Evolutionary conservation across 1,140 invertebrate genomes (phyloP), one percentile per base, ranked within the genome.

Genomic region (Bradysia coprophila): DNA sequence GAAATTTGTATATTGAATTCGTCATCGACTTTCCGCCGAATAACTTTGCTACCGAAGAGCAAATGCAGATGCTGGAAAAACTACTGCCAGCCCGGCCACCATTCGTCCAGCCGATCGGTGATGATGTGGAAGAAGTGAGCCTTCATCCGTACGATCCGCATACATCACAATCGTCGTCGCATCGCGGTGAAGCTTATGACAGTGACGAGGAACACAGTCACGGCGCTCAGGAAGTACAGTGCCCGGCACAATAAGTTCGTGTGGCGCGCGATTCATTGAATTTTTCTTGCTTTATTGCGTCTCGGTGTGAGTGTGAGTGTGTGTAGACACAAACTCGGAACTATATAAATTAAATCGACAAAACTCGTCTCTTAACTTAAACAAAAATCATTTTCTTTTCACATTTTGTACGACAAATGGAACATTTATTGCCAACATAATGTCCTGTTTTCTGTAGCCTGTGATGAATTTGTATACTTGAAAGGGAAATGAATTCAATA

Each of bases 1-100:
- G 91, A 31, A 77, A 85, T 57, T 63, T 95, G n/a, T 85, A 86
- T 52, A 73, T 95, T 41, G 75, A 80, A 50, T 93, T 94, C 65
- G 71, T 74, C 52, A 76, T 95, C 11, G 71, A 70, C 40, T 93
- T 94, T 57, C 91, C 91, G 22, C 66, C 75, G 44, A 78, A 76
- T 49, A 71, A 89, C 53, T 93, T 92, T 63, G 69, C 75, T 33
- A 62, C 69, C 45, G 72, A 80, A 48, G 68, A 71, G 32, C 69
- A 73, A 48, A 55, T 86, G 44, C 71, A 77, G 64, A 57, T 69
- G 57, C 59, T 90, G 40, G 84, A 89, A 63, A 62, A 56, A 32
- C 51, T 86, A 23, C 61, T 90, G 41, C 81, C 82, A 4, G 63
- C 72, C 10, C 66, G 80, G 46, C 68, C 78, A 23, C 60, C 57